These are phyloP conservation scores for Dioctria rufipes DNA, from an alignment of 2,888 invertebrate species.

Conservation along the genomic window DNA sequence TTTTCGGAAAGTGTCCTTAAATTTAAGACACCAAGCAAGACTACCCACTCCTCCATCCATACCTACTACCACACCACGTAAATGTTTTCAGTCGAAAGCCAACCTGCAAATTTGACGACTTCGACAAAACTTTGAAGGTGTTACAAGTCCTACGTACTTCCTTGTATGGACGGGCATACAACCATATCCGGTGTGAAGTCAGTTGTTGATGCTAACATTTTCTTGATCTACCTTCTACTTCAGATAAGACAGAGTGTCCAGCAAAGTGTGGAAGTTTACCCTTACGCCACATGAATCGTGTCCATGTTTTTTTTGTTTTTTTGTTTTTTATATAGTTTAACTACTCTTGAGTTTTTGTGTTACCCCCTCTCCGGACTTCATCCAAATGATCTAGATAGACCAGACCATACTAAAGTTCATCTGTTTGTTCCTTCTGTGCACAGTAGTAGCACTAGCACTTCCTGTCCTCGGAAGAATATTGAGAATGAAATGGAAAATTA, in stretches of 20 bases:
- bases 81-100: slow-evolving; percentile 47
- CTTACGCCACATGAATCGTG: background rate
- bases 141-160: background rate
- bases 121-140: slow-evolving; percentile 17
- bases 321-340: no score
- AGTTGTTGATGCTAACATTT: background rate
- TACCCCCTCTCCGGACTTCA: background rate
- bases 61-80: background rate
- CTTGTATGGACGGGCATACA: no score
- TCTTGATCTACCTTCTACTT: slow-evolving; percentile 3
- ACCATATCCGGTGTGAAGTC: background rate
- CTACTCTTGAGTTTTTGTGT: slow-evolving; percentile 11
- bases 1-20: background rate
- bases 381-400: background rate
- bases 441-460: background rate
- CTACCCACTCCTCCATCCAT: no score
- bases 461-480: slow-evolving; percentile 24
- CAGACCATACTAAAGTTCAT: background rate
- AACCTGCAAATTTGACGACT: slow-evolving; percentile 34
- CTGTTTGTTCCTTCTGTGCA: background rate
- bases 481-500: slow-evolving; percentile 51
- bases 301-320: no score
- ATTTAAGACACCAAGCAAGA: background rate
- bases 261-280: slow-evolving; percentile 17
- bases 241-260: slow-evolving; percentile 40